These are phyloP conservation scores for Hylomyscus alleni DNA, from an alignment of 2,797 vertebrate genomes.

Conservation along the genomic window DNA sequence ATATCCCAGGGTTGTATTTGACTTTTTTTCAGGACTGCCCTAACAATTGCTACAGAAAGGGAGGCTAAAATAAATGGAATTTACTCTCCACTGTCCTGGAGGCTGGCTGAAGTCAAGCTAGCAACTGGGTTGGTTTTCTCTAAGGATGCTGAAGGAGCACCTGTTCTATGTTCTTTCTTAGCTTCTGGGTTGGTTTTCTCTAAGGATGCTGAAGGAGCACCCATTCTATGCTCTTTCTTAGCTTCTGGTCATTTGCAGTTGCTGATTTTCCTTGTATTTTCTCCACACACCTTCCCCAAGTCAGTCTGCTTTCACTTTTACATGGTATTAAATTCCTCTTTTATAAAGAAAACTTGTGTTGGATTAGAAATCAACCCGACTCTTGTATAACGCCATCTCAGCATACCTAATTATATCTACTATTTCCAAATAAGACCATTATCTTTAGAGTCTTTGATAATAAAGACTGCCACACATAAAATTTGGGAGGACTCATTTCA, in stretches of 20 bases:
- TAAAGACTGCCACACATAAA: not conserved
- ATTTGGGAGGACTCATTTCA: not conserved
- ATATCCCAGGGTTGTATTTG: not conserved
- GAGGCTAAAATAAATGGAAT: not conserved
- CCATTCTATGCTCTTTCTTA: not conserved
- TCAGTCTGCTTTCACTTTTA: not conserved
- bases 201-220: not conserved
- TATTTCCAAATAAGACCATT: constrained; percentile 14
- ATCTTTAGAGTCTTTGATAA: not conserved
- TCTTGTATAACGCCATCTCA: not conserved
- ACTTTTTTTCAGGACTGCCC: too few species aligned
- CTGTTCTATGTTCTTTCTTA: not conserved
- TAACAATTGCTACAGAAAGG: not conserved
- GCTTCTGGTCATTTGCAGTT: not conserved
- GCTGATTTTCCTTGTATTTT: not conserved
- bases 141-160: not conserved
- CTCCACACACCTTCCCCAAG: not conserved
- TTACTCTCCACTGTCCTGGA: not conserved
- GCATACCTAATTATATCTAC: not conserved
- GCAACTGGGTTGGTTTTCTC: not conserved
- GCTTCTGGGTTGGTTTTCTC: not conserved
- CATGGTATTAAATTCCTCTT: not conserved
- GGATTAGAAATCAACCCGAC: not conserved
- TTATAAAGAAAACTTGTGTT: not conserved
- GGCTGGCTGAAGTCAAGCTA: not conserved